Evolutionary conservation across 2,113 vertebrate species (phyloP).

Genomic region (Heliornis fulica): DNA sequence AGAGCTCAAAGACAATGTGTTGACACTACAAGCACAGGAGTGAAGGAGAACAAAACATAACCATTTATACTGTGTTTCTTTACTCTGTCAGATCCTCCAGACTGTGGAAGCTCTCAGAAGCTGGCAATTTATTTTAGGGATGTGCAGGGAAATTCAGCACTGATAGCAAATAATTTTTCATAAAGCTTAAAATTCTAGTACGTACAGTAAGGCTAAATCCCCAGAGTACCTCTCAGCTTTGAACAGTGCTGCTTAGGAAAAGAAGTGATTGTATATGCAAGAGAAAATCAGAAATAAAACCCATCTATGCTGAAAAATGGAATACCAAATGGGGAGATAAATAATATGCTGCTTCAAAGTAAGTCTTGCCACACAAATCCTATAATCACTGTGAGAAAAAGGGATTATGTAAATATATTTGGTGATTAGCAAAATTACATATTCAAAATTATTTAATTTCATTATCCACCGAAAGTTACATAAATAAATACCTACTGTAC

Average conservation of each 20-base stretch:
- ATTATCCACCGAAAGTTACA: conserved; percentile 28
- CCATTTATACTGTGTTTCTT: conserved; percentile 14
- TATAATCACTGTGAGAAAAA: conserved; percentile 49
- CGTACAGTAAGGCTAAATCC: conserved; percentile 19
- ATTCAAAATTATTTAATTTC: conserved; percentile 50
- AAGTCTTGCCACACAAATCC: conserved; percentile 40
- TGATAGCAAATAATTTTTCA: conserved; percentile 60
- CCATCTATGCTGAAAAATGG: not conserved
- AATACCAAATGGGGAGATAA: conserved; percentile 57
- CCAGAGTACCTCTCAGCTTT: conserved; percentile 34
- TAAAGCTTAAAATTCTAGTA: conserved; percentile 47
- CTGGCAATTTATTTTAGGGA: conserved; percentile 12
- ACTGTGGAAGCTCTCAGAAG: not conserved
- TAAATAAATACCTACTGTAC: conserved; percentile 2
- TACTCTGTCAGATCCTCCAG: not conserved
- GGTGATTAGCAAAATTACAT: conserved; percentile 48
- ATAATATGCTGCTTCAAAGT: conserved; percentile 49
- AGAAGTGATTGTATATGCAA: conserved; percentile 33
- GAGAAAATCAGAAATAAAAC: conserved; percentile 44
- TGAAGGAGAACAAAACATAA: not conserved
- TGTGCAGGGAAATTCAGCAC: not conserved
- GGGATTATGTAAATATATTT: conserved; percentile 59
- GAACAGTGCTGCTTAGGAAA: conserved; percentile 34
- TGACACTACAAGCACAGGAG: conserved; percentile 1
- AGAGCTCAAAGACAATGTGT: not conserved